These are phyloP conservation scores for Odontesthes bonariensis DNA, from an alignment of 2,113 vertebrate species.

Conservation along the genomic window DNA sequence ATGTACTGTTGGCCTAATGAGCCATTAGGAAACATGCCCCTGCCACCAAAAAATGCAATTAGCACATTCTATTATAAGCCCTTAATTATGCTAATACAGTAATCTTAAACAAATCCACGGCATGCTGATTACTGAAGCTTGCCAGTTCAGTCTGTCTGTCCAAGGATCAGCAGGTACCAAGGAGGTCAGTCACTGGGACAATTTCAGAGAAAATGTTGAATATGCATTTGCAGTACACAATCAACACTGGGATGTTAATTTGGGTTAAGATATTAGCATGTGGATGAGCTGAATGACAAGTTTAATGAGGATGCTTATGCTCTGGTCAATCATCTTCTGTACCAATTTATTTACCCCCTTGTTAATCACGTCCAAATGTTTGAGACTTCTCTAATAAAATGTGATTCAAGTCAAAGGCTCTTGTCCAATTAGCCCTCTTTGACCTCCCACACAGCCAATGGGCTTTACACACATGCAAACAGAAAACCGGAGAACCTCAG, in stretches of 20 bases:
- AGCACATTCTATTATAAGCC: conserved; percentile 86
- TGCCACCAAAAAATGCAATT: conserved; percentile 86
- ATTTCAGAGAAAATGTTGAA: conserved; percentile 80
- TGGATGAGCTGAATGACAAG: conserved; percentile 70
- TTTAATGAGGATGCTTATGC: conserved; percentile 77
- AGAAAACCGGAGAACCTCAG: conserved; percentile 46
- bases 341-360: conserved; percentile 56
- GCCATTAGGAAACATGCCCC: conserved; percentile 85
- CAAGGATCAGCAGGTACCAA: conserved; percentile 80
- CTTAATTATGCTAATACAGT: conserved; percentile 85
- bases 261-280: conserved; percentile 76
- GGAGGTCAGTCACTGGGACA: conserved; percentile 80
- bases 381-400: conserved; percentile 69
- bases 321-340: conserved; percentile 55
- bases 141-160: conserved; percentile 77
- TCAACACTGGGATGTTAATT: conserved; percentile 74
- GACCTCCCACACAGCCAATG: conserved; percentile 62
- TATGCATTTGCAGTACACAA: conserved; percentile 75
- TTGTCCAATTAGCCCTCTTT: conserved; percentile 76
- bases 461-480: conserved; percentile 50
- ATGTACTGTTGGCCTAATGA: conserved; percentile 83
- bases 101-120: conserved; percentile 86
- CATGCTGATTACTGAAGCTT: conserved; percentile 79
- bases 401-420: conserved; percentile 70
- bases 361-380: conserved; percentile 72